phyloP scores from a whole-genome alignment of 2,888 invertebrate species.

The Trachelus troglodyta region DNA sequence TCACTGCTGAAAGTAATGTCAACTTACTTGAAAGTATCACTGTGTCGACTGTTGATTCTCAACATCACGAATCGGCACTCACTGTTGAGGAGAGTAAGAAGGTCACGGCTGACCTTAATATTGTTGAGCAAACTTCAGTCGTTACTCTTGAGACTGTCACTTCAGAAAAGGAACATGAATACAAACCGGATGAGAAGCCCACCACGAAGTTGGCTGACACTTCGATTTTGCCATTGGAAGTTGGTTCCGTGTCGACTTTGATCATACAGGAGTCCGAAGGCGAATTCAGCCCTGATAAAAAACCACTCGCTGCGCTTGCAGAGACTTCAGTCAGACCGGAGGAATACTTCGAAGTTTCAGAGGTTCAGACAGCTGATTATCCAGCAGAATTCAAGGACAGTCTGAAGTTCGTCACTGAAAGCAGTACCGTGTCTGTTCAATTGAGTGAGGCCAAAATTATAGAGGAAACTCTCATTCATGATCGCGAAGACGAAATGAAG shows the following conservation, averaged over 20 bases:
- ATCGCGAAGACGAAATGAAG: slow-evolving; percentile 71
- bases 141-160: slow-evolving; percentile 71
- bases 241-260: slow-evolving; percentile 71
- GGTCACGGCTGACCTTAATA: slow-evolving; percentile 72
- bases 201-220: slow-evolving; percentile 54
- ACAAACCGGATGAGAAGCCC: slow-evolving; percentile 66
- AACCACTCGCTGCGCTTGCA: slow-evolving; percentile 70
- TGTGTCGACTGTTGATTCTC: slow-evolving; percentile 73
- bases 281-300: slow-evolving; percentile 68
- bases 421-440: slow-evolving; percentile 69
- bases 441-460: slow-evolving; percentile 75
- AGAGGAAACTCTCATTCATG: slow-evolving; percentile 72
- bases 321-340: slow-evolving; percentile 71
- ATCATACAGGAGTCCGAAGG: slow-evolving; percentile 77
- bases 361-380: slow-evolving; percentile 71
- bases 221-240: slow-evolving; percentile 70
- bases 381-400: slow-evolving; percentile 68
- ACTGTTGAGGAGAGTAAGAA: slow-evolving; percentile 66
- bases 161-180: slow-evolving; percentile 72
- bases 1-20: slow-evolving; percentile 52
- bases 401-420: slow-evolving; percentile 70
- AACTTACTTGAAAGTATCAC: slow-evolving; percentile 68
- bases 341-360: slow-evolving; percentile 73
- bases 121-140: slow-evolving; percentile 74
- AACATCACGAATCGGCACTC: slow-evolving; percentile 74